Conservation (phyloP, 2,797 vertebrate species). For the Poeciliopsis paucimaculata region DNA sequence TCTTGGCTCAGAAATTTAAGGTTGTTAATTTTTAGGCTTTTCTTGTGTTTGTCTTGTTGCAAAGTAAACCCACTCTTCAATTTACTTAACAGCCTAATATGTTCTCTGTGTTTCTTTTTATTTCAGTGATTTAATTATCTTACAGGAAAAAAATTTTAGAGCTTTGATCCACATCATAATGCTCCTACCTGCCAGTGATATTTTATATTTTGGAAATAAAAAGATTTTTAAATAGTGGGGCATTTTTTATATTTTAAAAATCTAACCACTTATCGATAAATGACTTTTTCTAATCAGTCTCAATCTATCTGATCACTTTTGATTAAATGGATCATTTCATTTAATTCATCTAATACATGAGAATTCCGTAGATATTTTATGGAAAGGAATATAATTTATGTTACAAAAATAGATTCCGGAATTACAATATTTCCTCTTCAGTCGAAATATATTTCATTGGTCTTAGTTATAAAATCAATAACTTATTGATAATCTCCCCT, state of each 20-base stretch:
- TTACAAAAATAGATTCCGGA: not conserved
- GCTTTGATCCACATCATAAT: not conserved
- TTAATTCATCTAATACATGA: not conserved
- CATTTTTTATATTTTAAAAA: not conserved
- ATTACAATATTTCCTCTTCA: not conserved
- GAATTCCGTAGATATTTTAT: not conserved
- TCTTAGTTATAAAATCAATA: not conserved
- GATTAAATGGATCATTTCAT: not conserved
- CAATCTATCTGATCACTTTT: not conserved
- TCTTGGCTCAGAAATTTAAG: not conserved
- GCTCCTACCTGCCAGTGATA: not conserved
- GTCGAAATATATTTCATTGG: not conserved
- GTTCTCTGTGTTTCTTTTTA: not conserved
- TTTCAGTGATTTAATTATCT: not conserved
- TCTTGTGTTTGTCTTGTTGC: constrained; percentile 5
- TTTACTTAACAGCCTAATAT: not conserved
- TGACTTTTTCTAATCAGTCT: not conserved
- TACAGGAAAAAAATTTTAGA: not conserved
- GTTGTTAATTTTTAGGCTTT: not conserved
- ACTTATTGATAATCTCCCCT: not conserved
- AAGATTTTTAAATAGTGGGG: not conserved
- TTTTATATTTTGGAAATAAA: not conserved
- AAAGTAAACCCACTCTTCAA: constrained; percentile 1
- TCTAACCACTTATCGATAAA: not conserved
- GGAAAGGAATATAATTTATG: not conserved